Conservation (phyloP, 2,797 vertebrate species). For the Sebastes oblongus region DNA sequence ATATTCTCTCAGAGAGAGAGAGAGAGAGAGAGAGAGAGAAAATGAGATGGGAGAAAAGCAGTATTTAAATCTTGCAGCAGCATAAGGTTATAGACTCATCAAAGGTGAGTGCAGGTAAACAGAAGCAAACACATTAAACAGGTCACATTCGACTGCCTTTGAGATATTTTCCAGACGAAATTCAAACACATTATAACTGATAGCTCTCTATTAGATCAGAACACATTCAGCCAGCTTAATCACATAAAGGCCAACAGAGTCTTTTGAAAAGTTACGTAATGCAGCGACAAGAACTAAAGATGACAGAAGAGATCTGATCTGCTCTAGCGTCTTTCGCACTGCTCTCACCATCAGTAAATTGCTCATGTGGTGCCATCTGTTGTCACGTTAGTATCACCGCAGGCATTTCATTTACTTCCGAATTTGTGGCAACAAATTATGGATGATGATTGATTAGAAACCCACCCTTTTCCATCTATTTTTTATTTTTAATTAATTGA, state of each 20-base stretch:
- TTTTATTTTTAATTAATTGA: neutral
- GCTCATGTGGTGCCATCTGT: constrained; percentile 63
- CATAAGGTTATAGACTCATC: constrained; percentile 17
- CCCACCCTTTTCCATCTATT: neutral
- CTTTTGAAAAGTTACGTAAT: constrained; percentile 6
- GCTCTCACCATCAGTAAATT: neutral
- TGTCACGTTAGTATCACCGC: constrained; percentile 37
- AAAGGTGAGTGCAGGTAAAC: neutral
- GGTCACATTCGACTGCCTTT: neutral
- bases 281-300: neutral
- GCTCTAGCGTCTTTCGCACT: neutral
- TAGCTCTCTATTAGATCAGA: neutral
- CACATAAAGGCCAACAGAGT: neutral
- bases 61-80: constrained; percentile 1
- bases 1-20: constrained; percentile 18
- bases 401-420: neutral
- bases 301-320: neutral
- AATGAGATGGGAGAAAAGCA: neutral
- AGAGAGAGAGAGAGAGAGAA: neutral
- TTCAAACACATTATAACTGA: neutral
- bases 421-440: neutral
- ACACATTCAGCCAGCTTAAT: neutral
- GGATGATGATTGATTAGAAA: neutral
- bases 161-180: neutral
- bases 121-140: neutral